Base-by-base conservation (phyloP, 2,888 invertebrate genomes). In the Nomada fabriciana region DNA sequence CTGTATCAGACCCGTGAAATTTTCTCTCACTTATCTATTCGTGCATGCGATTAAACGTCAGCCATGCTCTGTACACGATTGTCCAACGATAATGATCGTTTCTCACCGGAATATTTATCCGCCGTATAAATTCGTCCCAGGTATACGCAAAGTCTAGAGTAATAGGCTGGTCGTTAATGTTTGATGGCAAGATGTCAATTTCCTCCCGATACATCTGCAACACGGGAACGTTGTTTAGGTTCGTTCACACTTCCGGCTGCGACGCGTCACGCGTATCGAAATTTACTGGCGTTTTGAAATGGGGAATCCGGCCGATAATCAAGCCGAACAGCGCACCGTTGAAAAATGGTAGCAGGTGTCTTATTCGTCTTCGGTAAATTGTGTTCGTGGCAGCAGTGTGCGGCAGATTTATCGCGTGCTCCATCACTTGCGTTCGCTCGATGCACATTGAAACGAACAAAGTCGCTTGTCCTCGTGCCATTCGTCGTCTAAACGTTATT, bases 261-360 rank as follows among this genome's bases (percentile, higher is more conserved):
- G 20, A 7, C 13, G 13, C 5, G 47, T 36, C 42, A 11, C 29
- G n/a, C n/a, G 29, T 18, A 36, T 60, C 36, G 61, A 69, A 64
- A 63, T 71, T 67, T 68, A 76, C 36, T 42, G 29, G n/a, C 43
- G 13, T 47, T 60, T 57, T 4, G 47, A 25, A 52, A 25, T 13
- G 5, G 23, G 13, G 47, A 53, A 55, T 55, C 29, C 50, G 9
- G 23, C 55, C 61, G 50, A 65, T 76, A 55, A 57, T 43, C 47
- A 52, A 4, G 15, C 3, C n/a, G 55, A 23, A 36, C 2, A 18
- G 23, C 10, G 15, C 50, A 23, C 57, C 25, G n/a, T 47, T 63
- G 79, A 83, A 83, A 86, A 77, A 71, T 57, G 65, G 67, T 64
- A 76, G 68, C 76, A 86, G 78, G 64, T 73, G 83, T 64, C 73